Evolutionary conservation across 2,113 vertebrate genomes (phyloP), one percentile per base, ranked within the genome.

Genomic region (Pterocles orientalis): DNA sequence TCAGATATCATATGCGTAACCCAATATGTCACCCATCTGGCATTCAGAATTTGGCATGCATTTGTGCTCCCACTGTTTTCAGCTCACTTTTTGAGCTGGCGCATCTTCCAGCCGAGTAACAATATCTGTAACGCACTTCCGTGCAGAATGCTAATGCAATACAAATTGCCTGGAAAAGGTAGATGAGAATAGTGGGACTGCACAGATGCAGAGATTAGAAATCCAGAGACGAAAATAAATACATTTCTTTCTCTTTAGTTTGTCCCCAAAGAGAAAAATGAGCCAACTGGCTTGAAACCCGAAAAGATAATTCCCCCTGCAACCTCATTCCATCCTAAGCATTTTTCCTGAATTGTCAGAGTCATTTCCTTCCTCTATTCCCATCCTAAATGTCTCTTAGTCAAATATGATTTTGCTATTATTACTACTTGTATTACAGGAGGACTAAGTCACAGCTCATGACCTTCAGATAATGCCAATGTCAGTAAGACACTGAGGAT

Each of bases 331-430:
- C 69, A 64, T 88, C 78, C 61, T 61, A 75, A 94, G 61, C 65
- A 75, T 76, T 86, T 79, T 68, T 88, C 48, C 76, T 77, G 88
- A 69, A 51, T 57, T 68, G 70, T 57, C 72, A 54, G 48, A 82
- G 61, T 18, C 6, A 89, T 92, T 88, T 93, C 85, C 60, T 82
- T 83, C 75, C 86, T 71, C 68, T 66, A 60, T 26, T 93, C 76
- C 56, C 43, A 71, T 86, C 69, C 60, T 34, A 60, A 86, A 73
- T 2, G 28, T 48, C 69, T 86, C 12, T 6, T 62, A 75, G 71
- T 73, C 68, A 94, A 93, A 94, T 78, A 86, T 34, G 72, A 88
- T 89, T 94, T 96, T 92, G 39, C 56, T 89, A 18, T 91, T 94
- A 82, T 79, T 75, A 9, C 60, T 88, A 7, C 82, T 94, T 88